Conservation (phyloP, 1,140 invertebrate species). For the Littorina saxatilis region DNA sequence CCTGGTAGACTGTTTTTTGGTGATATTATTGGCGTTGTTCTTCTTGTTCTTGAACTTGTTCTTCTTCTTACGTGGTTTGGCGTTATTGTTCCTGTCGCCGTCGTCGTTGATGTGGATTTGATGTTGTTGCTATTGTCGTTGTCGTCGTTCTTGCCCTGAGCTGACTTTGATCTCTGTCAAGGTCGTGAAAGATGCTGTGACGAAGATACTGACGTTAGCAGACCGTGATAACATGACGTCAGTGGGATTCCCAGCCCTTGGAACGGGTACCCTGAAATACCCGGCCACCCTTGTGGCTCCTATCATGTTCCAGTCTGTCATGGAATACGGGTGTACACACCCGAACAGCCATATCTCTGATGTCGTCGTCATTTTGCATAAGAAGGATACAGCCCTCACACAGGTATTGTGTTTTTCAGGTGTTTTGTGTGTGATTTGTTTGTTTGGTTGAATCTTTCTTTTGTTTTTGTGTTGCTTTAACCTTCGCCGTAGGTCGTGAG, state of each 20-base stretch:
- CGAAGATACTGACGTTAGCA: slow-evolving; percentile 46
- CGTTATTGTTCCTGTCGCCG: no score
- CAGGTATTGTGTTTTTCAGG: background rate
- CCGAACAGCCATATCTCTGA: slow-evolving; percentile 29
- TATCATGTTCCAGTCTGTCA: slow-evolving; percentile 45
- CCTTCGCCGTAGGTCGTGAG: no score
- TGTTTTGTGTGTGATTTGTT: background rate
- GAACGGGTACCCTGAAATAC: slow-evolving; percentile 52
- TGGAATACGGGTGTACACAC: slow-evolving; percentile 38
- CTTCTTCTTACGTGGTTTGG: no score
- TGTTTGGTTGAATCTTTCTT: no score
- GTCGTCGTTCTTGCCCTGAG: background rate
- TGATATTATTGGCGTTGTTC: no score
- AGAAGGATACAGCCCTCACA: background rate
- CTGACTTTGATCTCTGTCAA: background rate
- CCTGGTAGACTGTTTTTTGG: no score
- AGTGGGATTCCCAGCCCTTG: slow-evolving; percentile 54
- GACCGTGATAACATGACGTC: slow-evolving; percentile 33
- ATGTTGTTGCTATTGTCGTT: background rate
- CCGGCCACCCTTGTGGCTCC: slow-evolving; percentile 44
- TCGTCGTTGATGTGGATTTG: no score
- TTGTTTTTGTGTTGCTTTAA: no score
- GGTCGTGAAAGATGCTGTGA: slow-evolving; percentile 34
- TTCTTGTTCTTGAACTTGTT: no score
- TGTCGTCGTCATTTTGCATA: slow-evolving; percentile 33